These are phyloP conservation scores for Paraplagusia blochii DNA, from an alignment of 2,113 vertebrate genomes.

Conservation along the genomic window DNA sequence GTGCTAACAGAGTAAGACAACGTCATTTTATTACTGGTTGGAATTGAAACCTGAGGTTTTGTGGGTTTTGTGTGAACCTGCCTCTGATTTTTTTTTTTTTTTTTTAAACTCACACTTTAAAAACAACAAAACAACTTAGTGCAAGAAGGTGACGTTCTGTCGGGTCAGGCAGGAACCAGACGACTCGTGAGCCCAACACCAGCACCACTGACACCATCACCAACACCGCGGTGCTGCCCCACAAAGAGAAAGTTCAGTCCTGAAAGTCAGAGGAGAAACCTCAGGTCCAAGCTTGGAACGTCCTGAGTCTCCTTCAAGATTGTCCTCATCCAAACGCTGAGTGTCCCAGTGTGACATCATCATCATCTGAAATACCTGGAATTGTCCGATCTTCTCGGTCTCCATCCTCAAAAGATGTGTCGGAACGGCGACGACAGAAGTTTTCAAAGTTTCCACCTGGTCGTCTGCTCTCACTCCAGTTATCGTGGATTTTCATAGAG, in stretches of 20 bases:
- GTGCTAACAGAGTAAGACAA: conserved; percentile 64
- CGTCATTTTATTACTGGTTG: conserved; percentile 48
- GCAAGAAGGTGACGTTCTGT: conserved; percentile 55
- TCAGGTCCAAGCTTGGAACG: conserved; percentile 26
- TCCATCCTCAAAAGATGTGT: conserved; percentile 8
- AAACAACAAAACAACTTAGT: conserved; percentile 53
- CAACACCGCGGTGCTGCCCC: conserved; percentile 1
- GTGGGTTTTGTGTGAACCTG: conserved; percentile 31
- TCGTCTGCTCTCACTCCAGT: conserved; percentile 47
- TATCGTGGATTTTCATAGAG: conserved; percentile 35
- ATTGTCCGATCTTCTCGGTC: conserved; percentile 49
- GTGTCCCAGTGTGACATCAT: conserved; percentile 55
- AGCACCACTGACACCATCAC: not conserved
- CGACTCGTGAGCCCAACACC: not conserved
- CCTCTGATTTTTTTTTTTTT: conserved; percentile 34
- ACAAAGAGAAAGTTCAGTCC: conserved; percentile 32
- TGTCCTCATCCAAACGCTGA: conserved; percentile 60
- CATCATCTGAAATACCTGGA: conserved; percentile 24
- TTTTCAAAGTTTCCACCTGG: conserved; percentile 51
- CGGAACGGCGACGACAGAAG: conserved; percentile 51
- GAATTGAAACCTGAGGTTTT: conserved; percentile 65
- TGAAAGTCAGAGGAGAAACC: conserved; percentile 36
- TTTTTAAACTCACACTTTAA: conserved; percentile 43
- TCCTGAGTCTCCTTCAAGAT: conserved; percentile 46
- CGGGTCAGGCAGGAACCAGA: conserved; percentile 40